Base-by-base conservation (phyloP, 92 coral and sea anemone genomes). In the Blastomussa wellsi region DNA sequence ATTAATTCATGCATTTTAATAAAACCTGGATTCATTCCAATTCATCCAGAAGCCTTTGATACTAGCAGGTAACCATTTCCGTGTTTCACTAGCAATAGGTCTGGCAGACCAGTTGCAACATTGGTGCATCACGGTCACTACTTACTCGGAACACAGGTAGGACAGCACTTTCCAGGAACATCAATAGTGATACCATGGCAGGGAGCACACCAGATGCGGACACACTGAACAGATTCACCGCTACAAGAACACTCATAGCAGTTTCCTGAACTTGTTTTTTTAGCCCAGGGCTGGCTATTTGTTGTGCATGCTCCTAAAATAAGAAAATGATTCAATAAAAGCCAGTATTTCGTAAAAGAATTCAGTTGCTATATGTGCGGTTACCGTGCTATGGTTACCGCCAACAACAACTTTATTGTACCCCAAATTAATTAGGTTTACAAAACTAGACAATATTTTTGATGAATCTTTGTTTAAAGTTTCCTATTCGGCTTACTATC, bases 211-310 rank as follows among this genome's bases (percentile, higher is more conserved):
- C 29, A 17, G 31, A 17, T 13, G 0, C 0, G 5, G 17, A 19
- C 0, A n/a, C 72, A 74, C 0, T 29, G 1, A 7, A 19, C 48
- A 28, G 17, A 0, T 1, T 31, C 42, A 28, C 16, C 36, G 11
- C 6, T 41, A 67, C 87, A 83, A 24, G 72, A 16, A 39, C 87
- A 83, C 33, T 83, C 62, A 41, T 41, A 47, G 26, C 87, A 83
- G 17, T 15, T 13, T 0, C 22, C 59, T 7, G 64, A 16, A 9
- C 13, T 10, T 15, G 35, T 12, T 4, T 36, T 74, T 16, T 67
- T 65, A 53, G 20, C 35, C 87, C 86, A 57, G 72, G 60, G 12
- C 14, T 83, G 65, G 13, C 81, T n/a, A 44, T 24, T n/a, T 31
- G 26, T 42, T 48, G 1, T 15, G 37, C 86, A 83, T 9, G 42